A percentile compares a stretch with the other conserved stretches of the same genome.
These are phyloP conservation scores for Tretioscincus oriximinensis DNA, from an alignment of 2,113 vertebrate species.

Conservation along the genomic window DNA sequence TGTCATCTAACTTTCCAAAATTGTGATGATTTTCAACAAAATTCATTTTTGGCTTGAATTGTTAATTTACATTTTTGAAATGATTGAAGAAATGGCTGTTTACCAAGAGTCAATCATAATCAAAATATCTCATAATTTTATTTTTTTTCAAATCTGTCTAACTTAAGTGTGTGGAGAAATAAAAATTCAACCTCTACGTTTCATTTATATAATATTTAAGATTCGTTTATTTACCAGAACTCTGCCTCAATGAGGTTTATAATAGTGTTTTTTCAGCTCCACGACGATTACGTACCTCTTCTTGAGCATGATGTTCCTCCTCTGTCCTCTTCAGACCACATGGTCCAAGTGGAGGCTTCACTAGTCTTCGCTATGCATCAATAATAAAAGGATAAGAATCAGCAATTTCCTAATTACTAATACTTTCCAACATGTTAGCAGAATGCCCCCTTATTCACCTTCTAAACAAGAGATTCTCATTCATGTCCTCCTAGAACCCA, in stretches of 20 bases:
- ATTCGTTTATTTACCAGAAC: neutral
- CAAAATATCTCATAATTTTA: constrained; percentile 27
- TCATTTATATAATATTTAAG: constrained; percentile 54
- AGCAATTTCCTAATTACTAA: too few species aligned
- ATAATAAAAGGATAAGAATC: too few species aligned
- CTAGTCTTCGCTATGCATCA: too few species aligned
- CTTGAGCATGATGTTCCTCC: too few species aligned
- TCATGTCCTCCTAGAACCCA: too few species aligned
- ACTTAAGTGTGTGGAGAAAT: neutral
- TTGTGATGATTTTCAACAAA: neutral
- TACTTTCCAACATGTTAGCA: too few species aligned
- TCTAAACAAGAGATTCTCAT: too few species aligned
- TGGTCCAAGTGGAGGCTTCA: too few species aligned
- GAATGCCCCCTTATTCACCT: too few species aligned
- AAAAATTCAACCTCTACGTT: constrained; percentile 26
- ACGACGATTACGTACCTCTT: too few species aligned
- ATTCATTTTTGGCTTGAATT: neutral
- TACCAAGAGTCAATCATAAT: constrained; percentile 22
- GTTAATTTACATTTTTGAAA: too few species aligned
- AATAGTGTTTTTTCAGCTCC: constrained; percentile 53
- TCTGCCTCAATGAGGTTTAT: constrained; percentile 26
- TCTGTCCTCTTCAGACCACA: too few species aligned
- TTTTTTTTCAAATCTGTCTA: constrained; percentile 3
- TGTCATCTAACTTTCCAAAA: neutral
- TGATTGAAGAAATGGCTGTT: constrained; percentile 9